Evolutionary conservation across 2,797 vertebrate species (phyloP).

Genomic region (Geotria australis): DNA sequence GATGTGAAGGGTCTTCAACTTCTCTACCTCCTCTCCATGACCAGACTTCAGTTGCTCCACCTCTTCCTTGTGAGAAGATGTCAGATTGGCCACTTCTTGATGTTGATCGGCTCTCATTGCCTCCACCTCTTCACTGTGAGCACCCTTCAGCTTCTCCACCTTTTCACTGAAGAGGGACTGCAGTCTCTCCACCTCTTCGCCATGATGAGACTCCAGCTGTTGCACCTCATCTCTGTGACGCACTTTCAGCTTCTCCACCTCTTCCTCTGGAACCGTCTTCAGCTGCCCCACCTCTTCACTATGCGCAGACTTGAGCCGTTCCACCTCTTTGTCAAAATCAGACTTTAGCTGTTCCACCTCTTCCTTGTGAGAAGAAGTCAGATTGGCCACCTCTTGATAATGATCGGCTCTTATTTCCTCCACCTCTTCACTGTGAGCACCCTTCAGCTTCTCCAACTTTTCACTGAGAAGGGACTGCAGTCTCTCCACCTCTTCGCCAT

Average conservation of each 20-base stretch:
- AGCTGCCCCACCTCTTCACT: constrained; percentile 36
- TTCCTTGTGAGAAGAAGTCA: no score
- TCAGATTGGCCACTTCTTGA: constrained; percentile 4
- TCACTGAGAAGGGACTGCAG: no score
- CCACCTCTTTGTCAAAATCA: constrained; percentile 28
- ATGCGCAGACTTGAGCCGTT: constrained; percentile 16
- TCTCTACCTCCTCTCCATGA: no score
- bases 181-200: constrained; percentile 14
- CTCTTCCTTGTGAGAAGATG: constrained; percentile 5
- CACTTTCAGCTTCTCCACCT: constrained; percentile 23
- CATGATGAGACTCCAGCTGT: constrained; percentile 11
- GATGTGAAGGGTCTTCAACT: no score
- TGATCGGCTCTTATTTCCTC: no score
- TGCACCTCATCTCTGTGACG: constrained; percentile 27
- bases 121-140: constrained; percentile 2
- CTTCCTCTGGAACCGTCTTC: constrained; percentile 26
- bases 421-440: no score
- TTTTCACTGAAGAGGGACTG: no score
- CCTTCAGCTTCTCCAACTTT: no score
- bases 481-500: no score
- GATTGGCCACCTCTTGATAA: no score
- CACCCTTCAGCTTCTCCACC: no score
- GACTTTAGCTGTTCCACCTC: no score
- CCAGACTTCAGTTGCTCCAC: constrained; percentile 7
- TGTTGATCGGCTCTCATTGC: constrained; percentile 3